Evolutionary conservation across 2,113 vertebrate species (phyloP), one percentile per base, ranked within the genome.

Genomic region (Crotophaga sulcirostris): DNA sequence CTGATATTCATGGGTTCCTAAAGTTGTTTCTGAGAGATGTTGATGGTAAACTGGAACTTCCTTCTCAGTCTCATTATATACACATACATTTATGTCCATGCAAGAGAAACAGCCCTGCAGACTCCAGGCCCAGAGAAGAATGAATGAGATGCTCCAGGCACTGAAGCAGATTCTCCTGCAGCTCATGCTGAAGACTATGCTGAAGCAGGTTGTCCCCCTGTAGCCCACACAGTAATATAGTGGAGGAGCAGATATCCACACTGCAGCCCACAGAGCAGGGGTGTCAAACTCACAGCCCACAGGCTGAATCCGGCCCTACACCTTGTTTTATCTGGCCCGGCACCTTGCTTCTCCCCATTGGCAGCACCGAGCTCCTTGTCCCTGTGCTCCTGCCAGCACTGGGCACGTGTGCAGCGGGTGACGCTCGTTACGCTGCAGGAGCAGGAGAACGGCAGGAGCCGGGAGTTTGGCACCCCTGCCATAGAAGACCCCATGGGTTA

Each of bases 191-290:
- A 5, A 55, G 33, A 33, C 33, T 12, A 11, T 12, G 49, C 47
- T 51, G 15, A 45, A 49, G 25, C 20, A 31, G 7, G 8, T 25
- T 80, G 23, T 6, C 7, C 4, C 6, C 11, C 36, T 45, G 42
- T 16, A 85, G n/a, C 4, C 55, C 49, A 23, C 1, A 5, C 25
- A 55, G 34, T 16, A 7, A 13, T 26, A 13, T 26, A 73, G 13
- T 0, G 0, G 11, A 12, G 7, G 14, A 54, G 38, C 56, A 83
- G 28, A 42, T 11, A 19, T 6, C 60, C 16, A 7, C 45, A 29
- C 29, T 87, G 44, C 51, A 51, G 29, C 25, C 4, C 40, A 11
- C 10, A 42, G 40, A 42, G 40, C 40, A 42, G 40, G 40, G 40
- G 40, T 42, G 40, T 42, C 40, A 42, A 42, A 42, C 40, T 42